These are phyloP conservation scores for Heterotis niloticus DNA, from an alignment of 2,113 vertebrate species.

Conservation along the genomic window DNA sequence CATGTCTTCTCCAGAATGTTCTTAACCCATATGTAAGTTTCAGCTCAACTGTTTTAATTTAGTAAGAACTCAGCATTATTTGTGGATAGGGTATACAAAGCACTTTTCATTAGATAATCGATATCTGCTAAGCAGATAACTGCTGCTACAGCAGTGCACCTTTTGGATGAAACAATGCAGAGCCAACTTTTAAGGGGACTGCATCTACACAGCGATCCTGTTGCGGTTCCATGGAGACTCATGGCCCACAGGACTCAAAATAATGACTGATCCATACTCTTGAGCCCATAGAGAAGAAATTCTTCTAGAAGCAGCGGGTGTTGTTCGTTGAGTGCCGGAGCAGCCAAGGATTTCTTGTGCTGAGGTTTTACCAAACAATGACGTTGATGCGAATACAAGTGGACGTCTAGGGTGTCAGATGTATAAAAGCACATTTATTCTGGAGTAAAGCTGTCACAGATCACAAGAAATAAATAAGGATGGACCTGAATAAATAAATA, in stretches of 20 bases:
- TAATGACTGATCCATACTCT: neutral
- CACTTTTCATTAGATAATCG: neutral
- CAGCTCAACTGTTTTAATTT: neutral
- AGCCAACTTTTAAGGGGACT: constrained; percentile 36
- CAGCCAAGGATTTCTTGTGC: neutral
- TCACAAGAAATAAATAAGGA: too few relatives aligned
- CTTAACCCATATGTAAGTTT: neutral
- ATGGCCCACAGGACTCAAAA: neutral
- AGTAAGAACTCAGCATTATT: neutral
- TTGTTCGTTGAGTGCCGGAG: neutral
- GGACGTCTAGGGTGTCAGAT: neutral
- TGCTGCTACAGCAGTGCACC: neutral
- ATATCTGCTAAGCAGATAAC: neutral
- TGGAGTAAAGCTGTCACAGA: too few relatives aligned
- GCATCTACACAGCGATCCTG: neutral
- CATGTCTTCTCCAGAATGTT: too few relatives aligned
- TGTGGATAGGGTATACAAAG: neutral
- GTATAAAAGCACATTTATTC: too few relatives aligned
- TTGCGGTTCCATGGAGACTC: neutral
- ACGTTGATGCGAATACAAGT: constrained; percentile 11
- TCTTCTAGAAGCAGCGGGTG: neutral
- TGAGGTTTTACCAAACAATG: neutral
- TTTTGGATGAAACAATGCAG: neutral
- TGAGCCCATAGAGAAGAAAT: neutral
- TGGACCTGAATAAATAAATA: too few relatives aligned